Base-by-base conservation (phyloP, 2,888 invertebrate species). In the Eilema sororculum region DNA sequence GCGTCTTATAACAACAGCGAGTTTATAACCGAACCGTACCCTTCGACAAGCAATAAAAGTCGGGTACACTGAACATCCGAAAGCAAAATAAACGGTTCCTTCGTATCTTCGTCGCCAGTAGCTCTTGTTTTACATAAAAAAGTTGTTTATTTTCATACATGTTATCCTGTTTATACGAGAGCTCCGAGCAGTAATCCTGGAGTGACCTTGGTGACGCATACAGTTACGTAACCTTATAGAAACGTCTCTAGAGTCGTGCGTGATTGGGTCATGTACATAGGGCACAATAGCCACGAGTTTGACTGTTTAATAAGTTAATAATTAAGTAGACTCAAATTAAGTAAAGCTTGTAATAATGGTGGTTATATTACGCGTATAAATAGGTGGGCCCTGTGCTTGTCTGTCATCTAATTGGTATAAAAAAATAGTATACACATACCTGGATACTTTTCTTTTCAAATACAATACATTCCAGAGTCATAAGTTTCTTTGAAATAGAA, bases 21-120 rank as follows among this genome's bases (percentile, higher is more conserved):
- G 33, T 61, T 33, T n/a, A 61, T 61, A 37, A 37, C 33, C 33
- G 2, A 61, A 61, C 33, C 22, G 3, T 20, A 63, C 41, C 41
- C 37, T 46, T 25, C 41, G 41, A 63, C 37, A 63, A 46, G 63
- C 20, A 12, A 63, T 63, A 63, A 46, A 41, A 63, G 10, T 46
- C 24, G 63, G 41, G 25, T 46, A 63, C 46, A 12, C 10, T n/a
- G 46, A 46, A 46, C 46, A 46, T 46, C 25, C 10, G 16, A 46
- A 24, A 46, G 28, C 46, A 63, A 63, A 63, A 46, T 25, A 46
- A n/a, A 63, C 41, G 25, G 41, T 46, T 63, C 25, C 2, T 37
- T 25, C 20, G 41, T 25, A 63, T 63, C 63, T 63, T 16, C 25
- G 41, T 25, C 41, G 63, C 46, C 28, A 52, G 52, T 52, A 63